phyloP scores from a whole-genome alignment of 2,888 invertebrate species.

The Macrophya alboannulata region DNA sequence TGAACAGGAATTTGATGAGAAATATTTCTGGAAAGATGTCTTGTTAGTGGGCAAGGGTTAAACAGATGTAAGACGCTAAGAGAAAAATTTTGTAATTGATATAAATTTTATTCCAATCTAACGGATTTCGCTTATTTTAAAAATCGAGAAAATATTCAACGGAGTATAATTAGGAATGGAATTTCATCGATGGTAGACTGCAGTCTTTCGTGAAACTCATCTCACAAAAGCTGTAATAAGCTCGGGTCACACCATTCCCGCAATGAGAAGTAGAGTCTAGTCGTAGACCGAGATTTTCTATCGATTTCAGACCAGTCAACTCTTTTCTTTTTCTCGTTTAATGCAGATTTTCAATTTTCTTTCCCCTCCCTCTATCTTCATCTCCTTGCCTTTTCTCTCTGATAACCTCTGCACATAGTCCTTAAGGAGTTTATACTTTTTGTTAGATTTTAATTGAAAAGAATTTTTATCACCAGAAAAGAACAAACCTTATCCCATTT shows the following conservation, averaged over 20 bases:
- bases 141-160: neutral
- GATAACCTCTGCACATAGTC: neutral
- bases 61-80: neutral
- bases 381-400: neutral
- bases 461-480: conserved; percentile 32
- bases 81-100: neutral
- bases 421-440: neutral
- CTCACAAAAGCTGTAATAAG: conserved; percentile 11
- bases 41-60: neutral
- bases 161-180: neutral
- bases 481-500: conserved; percentile 1
- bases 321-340: conserved; percentile 28
- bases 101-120: neutral
- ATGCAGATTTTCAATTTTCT: conserved; percentile 48
- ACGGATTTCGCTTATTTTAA: neutral
- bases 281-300: conserved; percentile 23
- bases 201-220: neutral
- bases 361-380: neutral
- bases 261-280: conserved; percentile 17
- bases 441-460: conserved; percentile 36
- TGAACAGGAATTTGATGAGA: neutral
- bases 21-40: neutral
- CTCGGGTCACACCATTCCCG: neutral
- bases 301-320: conserved; percentile 15
- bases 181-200: neutral